Conservation (phyloP, 2,797 vertebrate species). For the Phyllotis vaccarum region DNA sequence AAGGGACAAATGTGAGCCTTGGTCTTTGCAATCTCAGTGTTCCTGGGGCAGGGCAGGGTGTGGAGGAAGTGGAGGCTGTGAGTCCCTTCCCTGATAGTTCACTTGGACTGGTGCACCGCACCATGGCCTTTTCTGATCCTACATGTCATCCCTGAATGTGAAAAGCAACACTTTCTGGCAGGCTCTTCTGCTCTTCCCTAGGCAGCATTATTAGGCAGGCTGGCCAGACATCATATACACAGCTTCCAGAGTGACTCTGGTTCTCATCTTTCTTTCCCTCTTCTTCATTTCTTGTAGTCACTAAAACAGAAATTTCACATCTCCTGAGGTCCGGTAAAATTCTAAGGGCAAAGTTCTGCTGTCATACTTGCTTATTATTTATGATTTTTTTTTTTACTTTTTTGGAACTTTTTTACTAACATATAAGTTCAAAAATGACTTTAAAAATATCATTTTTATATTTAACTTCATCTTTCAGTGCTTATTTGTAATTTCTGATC, state of each 20-base stretch:
- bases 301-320: constrained; percentile 40
- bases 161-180: not conserved
- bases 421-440: not conserved
- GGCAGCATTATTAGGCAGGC: not conserved
- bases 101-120: not conserved
- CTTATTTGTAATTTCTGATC: constrained; percentile 40
- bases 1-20: not conserved
- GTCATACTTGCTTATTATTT: not conserved
- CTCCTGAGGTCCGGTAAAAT: constrained; percentile 1
- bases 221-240: not conserved
- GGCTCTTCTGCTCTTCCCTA: not conserved
- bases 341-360: constrained; percentile 4
- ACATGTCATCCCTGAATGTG: not conserved
- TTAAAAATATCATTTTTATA: constrained; percentile 56
- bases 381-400: not conserved
- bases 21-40: not conserved
- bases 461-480: constrained; percentile 44
- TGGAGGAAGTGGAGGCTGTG: not conserved
- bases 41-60: not conserved
- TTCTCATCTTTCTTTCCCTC: not conserved
- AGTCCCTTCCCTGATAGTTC: not conserved
- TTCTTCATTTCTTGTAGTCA: not conserved
- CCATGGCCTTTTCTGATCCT: not conserved
- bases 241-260: not conserved
- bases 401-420: constrained; percentile 9